These are phyloP conservation scores for Thysanoteuthis rhombus DNA, from an alignment of 2,888 invertebrate genomes.

Conservation along the genomic window DNA sequence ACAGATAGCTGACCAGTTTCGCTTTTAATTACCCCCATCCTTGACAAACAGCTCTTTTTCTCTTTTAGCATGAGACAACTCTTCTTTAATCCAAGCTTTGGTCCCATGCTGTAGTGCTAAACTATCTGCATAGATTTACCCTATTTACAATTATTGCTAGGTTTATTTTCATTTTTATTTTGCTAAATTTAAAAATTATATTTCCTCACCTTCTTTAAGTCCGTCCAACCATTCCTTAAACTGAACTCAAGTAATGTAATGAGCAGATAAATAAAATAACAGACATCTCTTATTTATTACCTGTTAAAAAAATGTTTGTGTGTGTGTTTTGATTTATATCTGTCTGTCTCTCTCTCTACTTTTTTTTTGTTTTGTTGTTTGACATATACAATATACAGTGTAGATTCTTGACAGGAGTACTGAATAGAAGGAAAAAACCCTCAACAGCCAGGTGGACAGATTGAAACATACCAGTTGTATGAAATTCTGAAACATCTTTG, in stretches of 20 bases:
- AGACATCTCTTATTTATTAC: conserved; percentile 17
- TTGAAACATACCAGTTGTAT: neutral
- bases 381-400: neutral
- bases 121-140: neutral
- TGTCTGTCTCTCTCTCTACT: neutral
- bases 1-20: conserved; percentile 12
- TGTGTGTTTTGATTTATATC: neutral
- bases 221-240: conserved; percentile 17
- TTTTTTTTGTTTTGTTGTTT: neutral
- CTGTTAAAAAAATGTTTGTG: neutral
- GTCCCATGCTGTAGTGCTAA: neutral
- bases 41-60: neutral
- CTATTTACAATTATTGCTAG: neutral
- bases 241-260: neutral
- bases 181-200: conserved; percentile 17
- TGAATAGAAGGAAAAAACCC: neutral
- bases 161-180: neutral
- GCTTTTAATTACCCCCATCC: neutral
- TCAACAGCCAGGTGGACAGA: neutral
- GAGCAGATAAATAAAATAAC: conserved; percentile 27
- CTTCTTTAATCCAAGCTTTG: neutral
- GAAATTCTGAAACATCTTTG: neutral
- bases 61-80: neutral
- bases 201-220: neutral
- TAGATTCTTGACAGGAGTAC: neutral